A percentile compares a stretch with the other conserved stretches of the same genome.
Evolutionary conservation across 2,797 vertebrate genomes (phyloP).

Genomic region (Sebastiscus tertius): DNA sequence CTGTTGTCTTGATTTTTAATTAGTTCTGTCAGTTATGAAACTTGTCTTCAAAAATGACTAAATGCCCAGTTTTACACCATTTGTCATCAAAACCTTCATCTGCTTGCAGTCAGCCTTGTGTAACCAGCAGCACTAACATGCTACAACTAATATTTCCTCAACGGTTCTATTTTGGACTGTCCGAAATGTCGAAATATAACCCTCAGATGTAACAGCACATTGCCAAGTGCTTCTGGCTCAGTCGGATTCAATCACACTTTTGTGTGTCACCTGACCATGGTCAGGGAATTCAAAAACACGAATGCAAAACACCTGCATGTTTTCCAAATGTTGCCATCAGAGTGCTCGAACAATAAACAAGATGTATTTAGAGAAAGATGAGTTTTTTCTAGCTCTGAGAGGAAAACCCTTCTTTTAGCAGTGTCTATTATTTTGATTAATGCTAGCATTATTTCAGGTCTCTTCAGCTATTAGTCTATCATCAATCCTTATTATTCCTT

Average conservation of each 20-base stretch:
- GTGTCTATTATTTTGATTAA: not conserved
- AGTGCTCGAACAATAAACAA: not conserved
- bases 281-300: not conserved
- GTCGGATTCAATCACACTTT: not conserved
- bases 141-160: not conserved
- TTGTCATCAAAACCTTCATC: conserved; percentile 7
- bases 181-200: not conserved
- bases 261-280: not conserved
- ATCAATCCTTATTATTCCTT: not conserved
- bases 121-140: not conserved
- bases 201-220: not conserved
- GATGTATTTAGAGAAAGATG: not conserved
- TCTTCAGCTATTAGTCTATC: not conserved
- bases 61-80: not conserved
- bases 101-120: conserved; percentile 10
- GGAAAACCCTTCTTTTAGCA: not conserved
- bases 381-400: not conserved
- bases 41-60: not conserved
- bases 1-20: not conserved
- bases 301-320: not conserved
- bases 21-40: not conserved
- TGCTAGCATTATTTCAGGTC: not conserved
- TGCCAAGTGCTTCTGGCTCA: not conserved
- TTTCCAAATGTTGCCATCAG: not conserved
- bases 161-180: not conserved